Base-by-base conservation (phyloP, 2,113 vertebrate species). In the Lethenteron reissneri region DNA sequence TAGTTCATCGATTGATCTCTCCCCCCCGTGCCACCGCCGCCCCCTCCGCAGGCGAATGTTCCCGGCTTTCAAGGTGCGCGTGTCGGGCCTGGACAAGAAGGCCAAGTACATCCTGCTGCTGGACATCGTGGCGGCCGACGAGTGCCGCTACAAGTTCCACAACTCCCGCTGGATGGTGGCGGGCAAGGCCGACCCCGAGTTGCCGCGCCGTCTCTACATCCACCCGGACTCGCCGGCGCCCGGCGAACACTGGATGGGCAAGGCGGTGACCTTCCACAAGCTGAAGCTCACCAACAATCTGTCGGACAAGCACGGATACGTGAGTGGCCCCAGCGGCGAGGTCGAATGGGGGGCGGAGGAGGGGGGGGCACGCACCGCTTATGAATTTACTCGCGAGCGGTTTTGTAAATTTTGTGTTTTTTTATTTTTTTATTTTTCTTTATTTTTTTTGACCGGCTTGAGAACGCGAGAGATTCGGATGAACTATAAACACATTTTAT, bases 101-200 rank as follows among this genome's bases (percentile, higher is more conserved):
- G 90, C 92, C 80, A 99, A 99, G 78, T 97, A 99, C 76, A 96
- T 97, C 80, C 85, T 97, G 78, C 78, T 97, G 82, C 95, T 99
- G 91, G 94, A 96, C 78, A 97, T 99, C 77, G 91, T 99, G 73
- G 92, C 94, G 62, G 94, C 94, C 12, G 94, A 99, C 76, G 92
- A 99, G 84, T 99, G 94, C 82, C 87, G 94, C 77, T 99, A 99
- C 80, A 99, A 99, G 79, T 99, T 99, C 81, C 94, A 97, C 73
- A 97, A 96, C 81, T 97, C 92, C 75, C 88, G 92, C 78, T 97
- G 94, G 91, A 95, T 99, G 92, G 92, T 97, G 80, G 94, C 94
- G 1, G 94, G 94, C 56, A 99, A 99, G 77, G 94, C 94, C 76
- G 94, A 99, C 80, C 92, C 94, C 21, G 92, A 97, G 84, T 95